phyloP scores from a whole-genome alignment of 2,113 vertebrate genomes.

The Cinclus cinclus region DNA sequence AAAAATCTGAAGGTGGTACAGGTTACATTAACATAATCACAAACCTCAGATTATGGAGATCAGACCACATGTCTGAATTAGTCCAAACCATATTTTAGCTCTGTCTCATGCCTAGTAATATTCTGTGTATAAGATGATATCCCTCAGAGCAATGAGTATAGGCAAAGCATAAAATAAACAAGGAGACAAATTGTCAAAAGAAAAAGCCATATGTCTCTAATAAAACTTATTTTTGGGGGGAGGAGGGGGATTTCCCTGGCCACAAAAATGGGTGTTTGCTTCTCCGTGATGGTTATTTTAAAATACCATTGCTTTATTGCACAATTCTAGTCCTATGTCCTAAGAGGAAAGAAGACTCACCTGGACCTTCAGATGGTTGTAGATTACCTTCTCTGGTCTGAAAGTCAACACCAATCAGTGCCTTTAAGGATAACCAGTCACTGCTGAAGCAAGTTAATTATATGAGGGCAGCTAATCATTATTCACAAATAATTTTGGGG shows the following conservation, averaged over 20 bases:
- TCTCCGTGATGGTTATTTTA: not conserved
- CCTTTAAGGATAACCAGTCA: not conserved
- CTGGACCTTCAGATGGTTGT: not conserved
- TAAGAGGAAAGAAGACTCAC: not conserved
- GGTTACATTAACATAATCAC: not conserved
- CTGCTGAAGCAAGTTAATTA: constrained; percentile 54
- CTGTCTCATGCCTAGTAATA: not conserved
- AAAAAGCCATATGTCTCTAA: not conserved
- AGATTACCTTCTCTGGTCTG: constrained; percentile 1
- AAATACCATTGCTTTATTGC: not conserved
- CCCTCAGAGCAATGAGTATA: not conserved
- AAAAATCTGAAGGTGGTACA: not conserved
- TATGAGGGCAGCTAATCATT: constrained; percentile 50
- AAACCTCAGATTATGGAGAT: not conserved
- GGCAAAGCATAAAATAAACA: not conserved
- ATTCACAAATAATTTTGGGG: constrained; percentile 62
- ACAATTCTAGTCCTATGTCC: not conserved
- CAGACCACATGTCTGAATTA: not conserved
- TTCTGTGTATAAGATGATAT: not conserved
- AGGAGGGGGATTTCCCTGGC: not conserved
- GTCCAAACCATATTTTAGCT: not conserved
- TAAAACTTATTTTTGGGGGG: not conserved
- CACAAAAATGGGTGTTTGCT: not conserved
- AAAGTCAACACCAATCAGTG: not conserved
- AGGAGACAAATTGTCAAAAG: not conserved